A percentile compares a stretch with the other conserved stretches of the same genome.
These are phyloP conservation scores for Aurelia coerulea DNA, from an alignment of 30 jellyfish, hydroid and myxozoan species.

Conservation along the genomic window DNA sequence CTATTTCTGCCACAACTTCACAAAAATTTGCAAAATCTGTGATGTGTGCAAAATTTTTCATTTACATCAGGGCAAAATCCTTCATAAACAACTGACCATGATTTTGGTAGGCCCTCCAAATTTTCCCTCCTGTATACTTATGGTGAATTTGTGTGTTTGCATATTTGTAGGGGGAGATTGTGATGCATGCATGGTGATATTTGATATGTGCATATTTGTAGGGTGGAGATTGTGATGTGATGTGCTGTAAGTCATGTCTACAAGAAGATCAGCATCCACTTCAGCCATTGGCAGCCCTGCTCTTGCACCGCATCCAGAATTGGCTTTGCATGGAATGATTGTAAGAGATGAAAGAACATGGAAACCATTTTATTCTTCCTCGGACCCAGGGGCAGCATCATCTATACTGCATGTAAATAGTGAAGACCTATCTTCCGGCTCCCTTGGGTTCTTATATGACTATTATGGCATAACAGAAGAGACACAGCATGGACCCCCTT, in stretches of 20 bases:
- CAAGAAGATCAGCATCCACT: constrained; percentile 3
- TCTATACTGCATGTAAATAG: constrained; percentile 44
- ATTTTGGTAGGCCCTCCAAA: too few species aligned
- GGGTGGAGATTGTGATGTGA: too few species aligned
- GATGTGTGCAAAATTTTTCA: too few species aligned
- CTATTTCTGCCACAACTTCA: too few species aligned
- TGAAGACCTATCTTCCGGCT: constrained; percentile 56
- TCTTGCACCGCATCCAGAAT: constrained; percentile 9
- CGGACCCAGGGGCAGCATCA: constrained; percentile 47
- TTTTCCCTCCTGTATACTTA: too few species aligned
- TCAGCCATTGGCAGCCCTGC: background rate
- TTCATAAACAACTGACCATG: too few species aligned
- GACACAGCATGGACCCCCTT: constrained; percentile 90
- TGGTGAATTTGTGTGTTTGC: too few species aligned
- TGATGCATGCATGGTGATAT: too few species aligned
- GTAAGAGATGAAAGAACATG: constrained; percentile 74
- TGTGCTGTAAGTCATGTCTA: background rate
- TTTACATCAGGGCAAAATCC: too few species aligned
- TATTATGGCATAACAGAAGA: constrained; percentile 96
- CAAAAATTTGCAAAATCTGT: too few species aligned
- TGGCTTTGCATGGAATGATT: constrained; percentile 21
- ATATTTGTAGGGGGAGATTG: too few species aligned
- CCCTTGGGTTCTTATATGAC: constrained; percentile 82
- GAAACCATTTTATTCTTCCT: constrained; percentile 57
- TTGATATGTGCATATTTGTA: too few species aligned